Percentiles rank a stretch among this genome's conserved stretches.
phyloP scores from a whole-genome alignment of 2,888 invertebrate species.

The Hypercompe scribonia region DNA sequence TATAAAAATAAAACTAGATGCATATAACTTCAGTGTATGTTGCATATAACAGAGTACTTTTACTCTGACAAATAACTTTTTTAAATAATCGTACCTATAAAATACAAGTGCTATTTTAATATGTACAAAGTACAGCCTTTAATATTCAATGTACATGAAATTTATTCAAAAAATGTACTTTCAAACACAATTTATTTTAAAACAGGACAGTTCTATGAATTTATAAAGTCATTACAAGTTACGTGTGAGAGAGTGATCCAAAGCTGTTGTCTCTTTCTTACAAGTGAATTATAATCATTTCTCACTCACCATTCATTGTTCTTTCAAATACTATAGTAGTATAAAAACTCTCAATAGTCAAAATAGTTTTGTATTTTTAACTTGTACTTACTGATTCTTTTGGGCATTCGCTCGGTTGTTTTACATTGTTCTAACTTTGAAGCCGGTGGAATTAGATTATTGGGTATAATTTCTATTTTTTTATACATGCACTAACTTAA shows the following conservation, averaged over 20 bases:
- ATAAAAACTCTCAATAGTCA: conserved; percentile 18
- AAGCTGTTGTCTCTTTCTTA: conserved; percentile 2
- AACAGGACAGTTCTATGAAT: conserved; percentile 34
- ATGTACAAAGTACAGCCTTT: conserved; percentile 8
- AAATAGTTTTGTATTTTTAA: not conserved
- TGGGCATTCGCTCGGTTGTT: not conserved
- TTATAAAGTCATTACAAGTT: conserved; percentile 24
- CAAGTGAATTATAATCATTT: conserved; percentile 46
- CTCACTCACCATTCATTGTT: conserved; percentile 48
- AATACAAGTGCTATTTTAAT: not conserved
- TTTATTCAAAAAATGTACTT: conserved; percentile 12
- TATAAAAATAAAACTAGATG: no score
- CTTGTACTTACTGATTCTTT: not conserved
- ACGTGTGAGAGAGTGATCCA: conserved; percentile 16
- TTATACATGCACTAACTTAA: not conserved
- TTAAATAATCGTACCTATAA: not conserved
- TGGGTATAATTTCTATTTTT: not conserved
- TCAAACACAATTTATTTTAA: conserved; percentile 34
- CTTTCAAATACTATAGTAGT: conserved; percentile 25
- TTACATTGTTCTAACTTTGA: no score
- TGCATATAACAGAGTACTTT: not conserved
- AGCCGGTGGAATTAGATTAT: no score
- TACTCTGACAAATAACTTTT: not conserved
- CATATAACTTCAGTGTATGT: not conserved
- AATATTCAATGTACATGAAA: conserved; percentile 3